Evolutionary conservation across 2,888 invertebrate species (phyloP).

Genomic region (Zele albiditarsus): DNA sequence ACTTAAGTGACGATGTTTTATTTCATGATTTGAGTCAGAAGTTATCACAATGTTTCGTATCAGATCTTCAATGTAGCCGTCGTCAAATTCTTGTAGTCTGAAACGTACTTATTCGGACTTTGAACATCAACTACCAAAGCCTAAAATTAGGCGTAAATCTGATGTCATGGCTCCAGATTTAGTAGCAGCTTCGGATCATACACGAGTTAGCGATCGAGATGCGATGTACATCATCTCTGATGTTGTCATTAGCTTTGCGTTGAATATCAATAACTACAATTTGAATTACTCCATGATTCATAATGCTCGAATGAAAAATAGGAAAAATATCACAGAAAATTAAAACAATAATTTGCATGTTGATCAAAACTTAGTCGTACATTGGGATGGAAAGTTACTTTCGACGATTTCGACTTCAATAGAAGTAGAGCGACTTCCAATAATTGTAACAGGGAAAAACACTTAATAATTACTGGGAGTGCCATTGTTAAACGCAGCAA

Average conservation of each 20-base stretch:
- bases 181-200: slow-evolving; percentile 29
- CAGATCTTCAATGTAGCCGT: no score
- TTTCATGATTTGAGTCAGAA: no score
- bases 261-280: slow-evolving; percentile 21
- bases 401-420: neutral
- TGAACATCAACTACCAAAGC: neutral
- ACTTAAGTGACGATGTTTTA: no score
- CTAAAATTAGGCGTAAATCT: neutral
- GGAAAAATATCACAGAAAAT: slow-evolving; percentile 24
- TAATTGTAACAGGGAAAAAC: neutral
- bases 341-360: slow-evolving; percentile 28
- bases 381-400: slow-evolving; percentile 38
- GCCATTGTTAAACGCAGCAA: neutral
- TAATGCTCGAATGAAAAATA: slow-evolving; percentile 6
- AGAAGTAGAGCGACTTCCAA: neutral
- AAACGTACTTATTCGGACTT: neutral
- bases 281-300: slow-evolving; percentile 21
- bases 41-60: no score
- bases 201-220: slow-evolving; percentile 25
- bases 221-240: slow-evolving; percentile 39
- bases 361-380: slow-evolving; percentile 32
- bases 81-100: no score
- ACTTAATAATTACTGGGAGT: neutral
- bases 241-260: slow-evolving; percentile 2
- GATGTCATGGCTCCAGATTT: slow-evolving; percentile 13